Conservation (phyloP, 2,113 vertebrate species). For the Halcyon senegalensis region DNA sequence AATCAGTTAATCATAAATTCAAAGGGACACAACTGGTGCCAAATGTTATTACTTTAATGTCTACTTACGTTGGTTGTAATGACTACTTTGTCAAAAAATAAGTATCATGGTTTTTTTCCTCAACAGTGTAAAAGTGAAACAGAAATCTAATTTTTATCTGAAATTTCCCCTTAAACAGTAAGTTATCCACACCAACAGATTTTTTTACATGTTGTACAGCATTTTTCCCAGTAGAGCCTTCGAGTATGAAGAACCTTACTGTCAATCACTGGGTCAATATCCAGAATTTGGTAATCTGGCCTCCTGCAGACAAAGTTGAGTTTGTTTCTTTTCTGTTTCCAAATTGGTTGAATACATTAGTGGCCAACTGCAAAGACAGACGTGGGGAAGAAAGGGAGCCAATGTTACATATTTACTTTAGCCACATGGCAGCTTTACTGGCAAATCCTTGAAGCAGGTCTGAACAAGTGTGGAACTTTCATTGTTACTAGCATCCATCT, state of each 20-base stretch:
- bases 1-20: background rate
- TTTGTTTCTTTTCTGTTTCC: background rate
- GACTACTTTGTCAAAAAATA: background rate
- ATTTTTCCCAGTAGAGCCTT: background rate
- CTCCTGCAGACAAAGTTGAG: background rate
- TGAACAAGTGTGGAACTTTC: background rate
- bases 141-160: background rate
- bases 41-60: background rate
- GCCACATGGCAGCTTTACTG: background rate
- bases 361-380: too few species aligned
- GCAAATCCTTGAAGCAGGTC: background rate
- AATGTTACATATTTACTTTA: background rate
- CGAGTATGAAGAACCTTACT: background rate
- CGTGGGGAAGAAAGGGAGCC: background rate
- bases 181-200: background rate
- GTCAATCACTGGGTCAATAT: background rate
- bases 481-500: background rate
- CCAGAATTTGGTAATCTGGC: background rate
- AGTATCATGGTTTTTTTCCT: fast-evolving
- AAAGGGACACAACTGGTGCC: background rate
- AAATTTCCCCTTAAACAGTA: background rate
- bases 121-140: background rate
- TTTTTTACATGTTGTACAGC: background rate
- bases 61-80: background rate
- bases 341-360: background rate